Base-by-base conservation (phyloP, 2,888 invertebrate species). In the Cetonia aurata region DNA sequence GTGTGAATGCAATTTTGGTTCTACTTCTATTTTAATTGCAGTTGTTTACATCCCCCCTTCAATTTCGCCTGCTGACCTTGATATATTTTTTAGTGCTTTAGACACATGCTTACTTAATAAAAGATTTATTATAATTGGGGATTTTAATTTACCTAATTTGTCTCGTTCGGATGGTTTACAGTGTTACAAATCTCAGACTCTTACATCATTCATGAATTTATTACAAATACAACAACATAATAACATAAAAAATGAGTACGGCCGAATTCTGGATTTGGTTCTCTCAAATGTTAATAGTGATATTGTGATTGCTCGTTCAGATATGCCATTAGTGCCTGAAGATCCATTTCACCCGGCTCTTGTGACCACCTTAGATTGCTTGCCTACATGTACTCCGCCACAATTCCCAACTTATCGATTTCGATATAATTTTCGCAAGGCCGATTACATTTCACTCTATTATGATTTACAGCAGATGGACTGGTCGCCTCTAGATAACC, bases 401-500 rank as follows among this genome's bases (percentile, higher is more conserved):
- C 44, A 13, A 44, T 44, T 44, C 6, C 6, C 12, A 44, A 13
- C 13, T 13, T 44, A 2, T n/a, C 10, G 44, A n/a, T 44, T 44
- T 44, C 44, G 44, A n/a, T 44, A 44, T 44, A 44, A 44, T 13
- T 44, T 44, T 44, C 44, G 44, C 13, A 44, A 13, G 44, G 13
- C 44, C 13, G 44, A 44, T 13, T 44, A 44, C 13, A 44, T 44
- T 25, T 3, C 25, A 25, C 25, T 25, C 25, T 25, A 25, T 25
- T 25, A 25, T 25, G 25, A 25, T 25, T 25, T 25, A 25, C n/a
- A n/a, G n/a, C n/a, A n/a, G n/a, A n/a, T n/a, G n/a, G n/a, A n/a
- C 25, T 25, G 25, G 25, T 25, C 25, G 25, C 25, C 25, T 25
- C 25, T 25, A 25, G 25, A 25, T 25, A 25, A 25, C 25, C 25